phyloP scores from a whole-genome alignment of 2,113 vertebrate species.

The Numida meleagris region DNA sequence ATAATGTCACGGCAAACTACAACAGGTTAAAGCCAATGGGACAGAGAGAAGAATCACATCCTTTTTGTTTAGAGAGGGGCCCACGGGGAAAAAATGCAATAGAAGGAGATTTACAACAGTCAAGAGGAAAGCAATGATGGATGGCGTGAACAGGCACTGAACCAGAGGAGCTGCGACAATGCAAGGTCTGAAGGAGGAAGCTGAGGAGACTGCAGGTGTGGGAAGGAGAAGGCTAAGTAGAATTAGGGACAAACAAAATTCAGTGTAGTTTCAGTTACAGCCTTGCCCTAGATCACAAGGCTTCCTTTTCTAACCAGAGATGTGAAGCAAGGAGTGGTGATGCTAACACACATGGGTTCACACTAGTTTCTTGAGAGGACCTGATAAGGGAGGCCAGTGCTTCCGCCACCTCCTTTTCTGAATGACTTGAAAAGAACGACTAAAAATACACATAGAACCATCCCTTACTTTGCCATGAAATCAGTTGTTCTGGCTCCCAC shows the following conservation, averaged over 20 bases:
- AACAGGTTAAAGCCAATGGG: slow-evolving; percentile 45
- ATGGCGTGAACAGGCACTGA: background rate
- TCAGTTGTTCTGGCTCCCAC: background rate
- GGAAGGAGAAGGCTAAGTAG: background rate
- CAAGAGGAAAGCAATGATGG: background rate
- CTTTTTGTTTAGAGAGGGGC: slow-evolving; percentile 30
- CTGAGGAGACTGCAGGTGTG: background rate
- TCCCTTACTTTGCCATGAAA: background rate
- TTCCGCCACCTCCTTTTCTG: background rate
- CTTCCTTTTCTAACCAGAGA: background rate
- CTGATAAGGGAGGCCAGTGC: background rate
- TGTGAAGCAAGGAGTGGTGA: background rate
- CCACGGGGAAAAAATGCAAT: background rate
- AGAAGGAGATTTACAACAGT: slow-evolving; percentile 35
- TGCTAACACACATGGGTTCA: background rate
- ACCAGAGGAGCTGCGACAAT: background rate
- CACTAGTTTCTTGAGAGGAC: background rate
- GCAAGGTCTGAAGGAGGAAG: background rate
- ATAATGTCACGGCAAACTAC: slow-evolving; percentile 41
- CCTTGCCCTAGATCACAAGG: background rate
- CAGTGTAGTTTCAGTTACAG: background rate
- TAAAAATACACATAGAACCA: background rate
- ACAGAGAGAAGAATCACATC: slow-evolving; percentile 33
- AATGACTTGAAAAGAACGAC: background rate
- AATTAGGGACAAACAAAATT: background rate